phyloP scores from a whole-genome alignment of 2,888 invertebrate species.

The Polydesmus complanatus region DNA sequence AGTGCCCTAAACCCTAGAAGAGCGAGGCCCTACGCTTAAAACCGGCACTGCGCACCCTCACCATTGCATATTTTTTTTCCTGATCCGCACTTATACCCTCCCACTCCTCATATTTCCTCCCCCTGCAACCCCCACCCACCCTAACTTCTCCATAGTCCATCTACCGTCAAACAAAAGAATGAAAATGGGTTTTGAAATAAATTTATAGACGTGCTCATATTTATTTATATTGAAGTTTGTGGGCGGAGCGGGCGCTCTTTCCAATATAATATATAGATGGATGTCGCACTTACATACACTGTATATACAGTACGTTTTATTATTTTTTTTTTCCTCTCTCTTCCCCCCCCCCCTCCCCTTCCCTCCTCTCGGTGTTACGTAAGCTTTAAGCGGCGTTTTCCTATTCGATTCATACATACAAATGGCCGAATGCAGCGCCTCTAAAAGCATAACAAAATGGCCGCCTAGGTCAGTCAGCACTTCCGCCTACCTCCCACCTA shows the following conservation, averaged over 20 bases:
- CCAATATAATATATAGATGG: background rate
- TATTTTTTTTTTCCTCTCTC: too few relatives aligned
- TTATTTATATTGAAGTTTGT: slow-evolving; percentile 11
- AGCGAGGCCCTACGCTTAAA: too few relatives aligned
- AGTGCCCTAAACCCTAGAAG: too few relatives aligned
- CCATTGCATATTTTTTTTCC: background rate
- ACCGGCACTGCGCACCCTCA: too few relatives aligned
- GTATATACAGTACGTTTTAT: background rate
- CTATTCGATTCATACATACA: background rate
- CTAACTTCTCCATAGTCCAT: background rate
- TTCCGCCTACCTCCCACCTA: too few relatives aligned
- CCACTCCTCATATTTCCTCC: background rate
- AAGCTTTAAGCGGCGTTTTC: background rate
- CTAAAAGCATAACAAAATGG: too few relatives aligned
- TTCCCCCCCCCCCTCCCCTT: background rate
- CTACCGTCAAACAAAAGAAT: background rate
- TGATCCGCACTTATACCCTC: background rate
- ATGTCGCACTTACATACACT: background rate
- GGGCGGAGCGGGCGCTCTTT: background rate
- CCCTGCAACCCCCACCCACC: background rate
- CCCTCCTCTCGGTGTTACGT: background rate
- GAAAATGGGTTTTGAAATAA: background rate
- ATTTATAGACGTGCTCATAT: slow-evolving; percentile 13
- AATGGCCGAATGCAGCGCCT: background rate
- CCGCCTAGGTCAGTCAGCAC: too few relatives aligned